Conservation (phyloP, 2,797 vertebrate species). For the Petrocephalus schoutedeni region DNA sequence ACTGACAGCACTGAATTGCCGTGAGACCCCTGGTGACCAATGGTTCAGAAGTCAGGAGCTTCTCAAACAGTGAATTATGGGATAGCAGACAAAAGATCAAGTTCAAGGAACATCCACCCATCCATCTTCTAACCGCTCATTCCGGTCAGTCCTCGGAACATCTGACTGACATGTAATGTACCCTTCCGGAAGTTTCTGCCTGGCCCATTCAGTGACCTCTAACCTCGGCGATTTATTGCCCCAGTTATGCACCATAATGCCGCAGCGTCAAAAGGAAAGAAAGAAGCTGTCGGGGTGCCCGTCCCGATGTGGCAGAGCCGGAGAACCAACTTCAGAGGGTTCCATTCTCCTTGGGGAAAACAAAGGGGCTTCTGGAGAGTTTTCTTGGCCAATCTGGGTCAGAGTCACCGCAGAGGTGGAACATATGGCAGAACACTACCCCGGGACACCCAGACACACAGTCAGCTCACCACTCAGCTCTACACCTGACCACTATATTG, state of each 20-base stretch:
- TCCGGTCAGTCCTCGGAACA: not conserved
- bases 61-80: not conserved
- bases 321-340: not conserved
- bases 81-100: not conserved
- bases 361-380: not conserved
- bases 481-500: not conserved
- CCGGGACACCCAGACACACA: not conserved
- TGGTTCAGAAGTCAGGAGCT: not conserved
- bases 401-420: not conserved
- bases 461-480: not conserved
- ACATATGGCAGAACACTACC: not conserved
- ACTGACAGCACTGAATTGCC: not conserved
- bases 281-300: not conserved
- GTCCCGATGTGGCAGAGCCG: not conserved
- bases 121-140: not conserved
- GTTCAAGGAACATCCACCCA: not conserved
- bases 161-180: not conserved
- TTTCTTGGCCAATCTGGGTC: not conserved
- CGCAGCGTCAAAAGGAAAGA: not conserved
- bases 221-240: not conserved
- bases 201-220: not conserved
- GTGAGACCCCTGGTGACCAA: not conserved
- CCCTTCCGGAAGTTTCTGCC: not conserved
- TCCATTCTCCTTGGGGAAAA: not conserved
- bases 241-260: not conserved